Base-by-base conservation (phyloP, 2,797 vertebrate species). In the Iguana delicatissima region DNA sequence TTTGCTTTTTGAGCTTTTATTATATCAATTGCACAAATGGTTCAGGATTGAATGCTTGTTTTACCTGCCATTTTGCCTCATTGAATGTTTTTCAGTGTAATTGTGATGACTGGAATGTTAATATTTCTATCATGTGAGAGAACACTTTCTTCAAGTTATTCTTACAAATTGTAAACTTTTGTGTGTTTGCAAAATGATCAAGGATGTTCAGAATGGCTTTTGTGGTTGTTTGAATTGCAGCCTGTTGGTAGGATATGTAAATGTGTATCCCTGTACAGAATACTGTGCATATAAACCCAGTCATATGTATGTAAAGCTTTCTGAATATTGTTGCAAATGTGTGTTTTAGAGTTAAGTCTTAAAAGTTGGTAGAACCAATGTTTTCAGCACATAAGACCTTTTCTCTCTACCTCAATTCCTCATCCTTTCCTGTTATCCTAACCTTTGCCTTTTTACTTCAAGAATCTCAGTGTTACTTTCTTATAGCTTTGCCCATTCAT, bases 41-140 rank as follows among this genome's bases (percentile, higher is more conserved):
- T 46, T 83, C 55, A 50, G 13, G 59, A 18, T 82, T 14, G 32
- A 55, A 0, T 83, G 85, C 67, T 89, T 59, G 18, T 81, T 84
- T 0, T 1, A 16, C 7, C 0, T 0, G 8, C 46, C 87, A 4
- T 85, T 91, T 67, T 86, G 38, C n/a, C 57, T 46, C 73, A 13
- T 73, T 0, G 0, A 62, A 52, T 0, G 0, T 79, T 57, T 32
- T 79, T 16, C 22, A 0, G 0, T 1, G 6, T 64, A 24, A 77
- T 3, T 1, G 18, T 59, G 3, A 0, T 38, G 46, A 84, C 86
- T 87, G 16, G 42, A 57, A 86, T 89, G 35, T 20, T 80, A 46
- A 22, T 16, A 29, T 80, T 62, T 89, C 83, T 88, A 81, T 26
- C n/a, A 14, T 73, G 12, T 59, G 20, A 24, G 29, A 79, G 3